These are phyloP conservation scores for Caretta caretta DNA, from an alignment of 2,113 vertebrate genomes.

Conservation along the genomic window DNA sequence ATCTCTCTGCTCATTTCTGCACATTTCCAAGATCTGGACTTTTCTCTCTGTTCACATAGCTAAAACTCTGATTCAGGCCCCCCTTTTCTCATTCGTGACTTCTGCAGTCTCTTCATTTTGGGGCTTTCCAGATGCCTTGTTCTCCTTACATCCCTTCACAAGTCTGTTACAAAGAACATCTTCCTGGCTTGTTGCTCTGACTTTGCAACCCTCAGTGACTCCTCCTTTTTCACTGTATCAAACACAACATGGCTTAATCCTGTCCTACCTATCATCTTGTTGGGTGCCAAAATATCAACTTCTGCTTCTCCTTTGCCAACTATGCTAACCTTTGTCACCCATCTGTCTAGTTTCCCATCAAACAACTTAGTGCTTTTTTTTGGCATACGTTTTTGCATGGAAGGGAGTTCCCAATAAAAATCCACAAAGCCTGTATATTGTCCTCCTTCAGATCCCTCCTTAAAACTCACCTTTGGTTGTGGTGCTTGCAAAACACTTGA, in stretches of 20 bases:
- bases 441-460: too few species aligned
- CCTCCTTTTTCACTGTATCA: not conserved
- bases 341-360: not conserved
- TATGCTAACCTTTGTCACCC: not conserved
- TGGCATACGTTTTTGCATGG: not conserved
- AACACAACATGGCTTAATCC: not conserved
- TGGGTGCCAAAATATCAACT: not conserved
- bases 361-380: not conserved
- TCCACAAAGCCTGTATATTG: not conserved
- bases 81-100: not conserved
- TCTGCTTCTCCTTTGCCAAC: constrained; percentile 20
- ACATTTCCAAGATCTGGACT: not conserved
- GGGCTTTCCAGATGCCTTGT: not conserved
- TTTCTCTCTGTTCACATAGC: not conserved
- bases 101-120: not conserved
- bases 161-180: not conserved
- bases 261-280: not conserved
- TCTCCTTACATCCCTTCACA: not conserved
- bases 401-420: not conserved
- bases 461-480: not conserved
- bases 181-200: not conserved
- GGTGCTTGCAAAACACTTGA: not conserved
- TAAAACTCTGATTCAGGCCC: not conserved
- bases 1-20: not conserved
- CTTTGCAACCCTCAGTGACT: constrained; percentile 4